phyloP scores from a whole-genome alignment of 1,140 invertebrate species.

The Nasonia longicornis region DNA sequence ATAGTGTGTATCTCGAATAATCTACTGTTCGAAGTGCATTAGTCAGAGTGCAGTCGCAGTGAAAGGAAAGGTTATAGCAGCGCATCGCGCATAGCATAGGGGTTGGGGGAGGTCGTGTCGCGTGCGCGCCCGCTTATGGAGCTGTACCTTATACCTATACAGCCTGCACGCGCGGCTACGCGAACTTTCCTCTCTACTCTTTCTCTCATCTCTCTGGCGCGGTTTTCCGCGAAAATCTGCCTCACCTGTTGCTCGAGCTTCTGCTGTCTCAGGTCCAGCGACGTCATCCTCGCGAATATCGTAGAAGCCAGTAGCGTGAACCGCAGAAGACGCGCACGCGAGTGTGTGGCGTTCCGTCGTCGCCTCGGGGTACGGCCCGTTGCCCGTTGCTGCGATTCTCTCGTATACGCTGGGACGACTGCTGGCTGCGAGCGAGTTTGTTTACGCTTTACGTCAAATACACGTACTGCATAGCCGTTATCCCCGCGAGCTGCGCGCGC shows the following conservation, averaged over 20 bases:
- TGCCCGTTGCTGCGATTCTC: neutral
- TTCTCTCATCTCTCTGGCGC: neutral
- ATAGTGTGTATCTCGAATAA: neutral
- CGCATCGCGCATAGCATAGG: neutral
- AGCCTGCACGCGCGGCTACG: neutral
- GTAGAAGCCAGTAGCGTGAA: neutral
- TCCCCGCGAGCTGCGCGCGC: slow-evolving; percentile 30
- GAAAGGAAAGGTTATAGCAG: slow-evolving; percentile 35
- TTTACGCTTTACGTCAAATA: slow-evolving; percentile 46
- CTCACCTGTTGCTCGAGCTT: slow-evolving; percentile 83
- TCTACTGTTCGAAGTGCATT: neutral
- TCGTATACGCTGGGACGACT: slow-evolving; percentile 8
- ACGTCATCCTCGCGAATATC: slow-evolving; percentile 68
- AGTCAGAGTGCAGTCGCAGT: neutral
- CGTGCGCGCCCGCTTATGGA: neutral
- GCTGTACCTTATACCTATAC: neutral
- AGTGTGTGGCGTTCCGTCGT: neutral
- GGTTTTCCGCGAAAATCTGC: neutral
- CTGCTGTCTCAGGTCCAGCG: slow-evolving; percentile 77
- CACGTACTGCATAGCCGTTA: slow-evolving; percentile 23
- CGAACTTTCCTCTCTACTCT: neutral
- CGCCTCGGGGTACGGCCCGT: neutral
- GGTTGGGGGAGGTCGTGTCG: slow-evolving; percentile 33
- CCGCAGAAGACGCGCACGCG: neutral
- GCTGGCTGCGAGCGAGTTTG: slow-evolving; percentile 24